Base-by-base conservation (phyloP, 2,113 vertebrate species). In the Gallinago jamesoni region DNA sequence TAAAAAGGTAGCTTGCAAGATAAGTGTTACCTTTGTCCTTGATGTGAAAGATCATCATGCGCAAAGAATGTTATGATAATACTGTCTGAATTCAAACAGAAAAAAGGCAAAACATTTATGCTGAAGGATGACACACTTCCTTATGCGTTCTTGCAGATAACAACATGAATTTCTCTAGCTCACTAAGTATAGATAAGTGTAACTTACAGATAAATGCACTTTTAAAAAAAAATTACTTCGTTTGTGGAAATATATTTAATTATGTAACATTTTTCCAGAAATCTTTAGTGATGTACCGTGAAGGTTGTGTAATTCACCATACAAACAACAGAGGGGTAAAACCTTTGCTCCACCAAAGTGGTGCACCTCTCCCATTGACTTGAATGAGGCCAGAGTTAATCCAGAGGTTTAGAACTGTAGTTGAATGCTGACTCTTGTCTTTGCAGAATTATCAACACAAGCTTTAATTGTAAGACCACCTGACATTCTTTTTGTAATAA, bases 31-130 rank as follows among this genome's bases (percentile, higher is more conserved):
- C 56, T 52, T 86, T 93, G 45, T 80, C 80, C 72, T 94, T 90
- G 53, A 53, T 91, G 53, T 66, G 64, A 76, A 91, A 94, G 68
- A 70, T 81, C 60, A 75, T 78, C 10, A 4, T n/a, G 83, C 7
- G 2, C 3, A 5, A 88, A 94, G 64, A 94, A 43, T 41, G 2
- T 85, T 89, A 59, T 73, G 43, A 50, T 90, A 87, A 72, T 86
- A 43, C 24, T 82, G n/a, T 83, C 86, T 95, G 70, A 90, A 95
- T 95, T 96, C 60, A 95, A 83, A 78, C 72, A 41, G 67, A 47
- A 87, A 87, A 87, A 88, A 95, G 50, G 23, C 30, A 92, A 82
- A 91, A 50, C 53, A 23, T 78, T 62, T 55, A 7, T 50, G n/a
- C 57, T 89, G 74, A 72, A 92, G 59, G 47, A 72, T 77, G 56